These are phyloP conservation scores for Tragelaphus strepsiceros DNA, from an alignment of 2,113 vertebrate species.

Conservation along the genomic window DNA sequence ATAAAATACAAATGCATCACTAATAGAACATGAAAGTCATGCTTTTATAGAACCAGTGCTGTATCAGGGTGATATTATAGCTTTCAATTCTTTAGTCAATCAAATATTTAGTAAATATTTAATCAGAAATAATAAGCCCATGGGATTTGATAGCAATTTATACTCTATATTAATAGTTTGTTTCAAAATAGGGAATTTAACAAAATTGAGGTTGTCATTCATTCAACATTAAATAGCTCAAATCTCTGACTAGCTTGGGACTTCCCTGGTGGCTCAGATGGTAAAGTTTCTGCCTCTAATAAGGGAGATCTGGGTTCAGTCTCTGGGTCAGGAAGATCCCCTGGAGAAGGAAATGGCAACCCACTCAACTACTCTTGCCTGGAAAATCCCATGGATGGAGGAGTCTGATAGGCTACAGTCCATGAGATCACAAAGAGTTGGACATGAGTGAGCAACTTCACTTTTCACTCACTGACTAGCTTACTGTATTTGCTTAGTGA, in stretches of 20 bases:
- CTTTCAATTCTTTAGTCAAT: neutral
- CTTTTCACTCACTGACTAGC: neutral
- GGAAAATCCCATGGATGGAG: neutral
- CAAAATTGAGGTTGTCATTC: neutral
- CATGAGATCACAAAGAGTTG: neutral
- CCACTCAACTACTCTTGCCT: neutral
- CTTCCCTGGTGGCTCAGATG: neutral
- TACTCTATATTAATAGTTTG: neutral
- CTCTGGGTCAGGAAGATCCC: neutral
- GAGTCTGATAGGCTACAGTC: neutral
- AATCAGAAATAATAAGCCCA: neutral
- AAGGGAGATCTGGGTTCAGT: neutral
- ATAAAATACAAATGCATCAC: neutral
- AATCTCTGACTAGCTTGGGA: neutral
- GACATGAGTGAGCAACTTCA: accelerated
- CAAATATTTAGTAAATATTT: neutral
- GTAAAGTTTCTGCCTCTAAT: neutral
- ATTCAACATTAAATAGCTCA: neutral
- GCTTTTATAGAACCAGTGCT: neutral
- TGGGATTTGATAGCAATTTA: neutral
- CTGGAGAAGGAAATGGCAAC: neutral
- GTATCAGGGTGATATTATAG: neutral
- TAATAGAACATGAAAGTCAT: neutral
- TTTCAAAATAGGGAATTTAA: neutral
- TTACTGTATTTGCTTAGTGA: neutral